Conservation (phyloP, 2,888 invertebrate genomes). For the Sylvicola fuscatus region DNA sequence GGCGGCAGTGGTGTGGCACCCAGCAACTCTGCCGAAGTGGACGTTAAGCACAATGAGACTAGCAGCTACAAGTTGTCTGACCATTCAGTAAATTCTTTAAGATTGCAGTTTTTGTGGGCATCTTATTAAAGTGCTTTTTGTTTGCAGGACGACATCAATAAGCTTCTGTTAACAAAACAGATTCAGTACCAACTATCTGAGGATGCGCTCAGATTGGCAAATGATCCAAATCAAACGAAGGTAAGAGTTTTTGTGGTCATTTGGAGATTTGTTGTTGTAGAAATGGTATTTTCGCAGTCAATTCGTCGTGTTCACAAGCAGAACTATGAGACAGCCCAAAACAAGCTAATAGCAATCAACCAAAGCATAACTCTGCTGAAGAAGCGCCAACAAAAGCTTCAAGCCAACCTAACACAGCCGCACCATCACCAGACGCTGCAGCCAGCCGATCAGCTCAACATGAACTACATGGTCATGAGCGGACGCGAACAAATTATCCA, state of each 20-base stretch:
- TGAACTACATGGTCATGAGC: too few species aligned
- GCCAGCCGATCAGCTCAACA: too few species aligned
- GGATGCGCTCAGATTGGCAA: constrained; percentile 7
- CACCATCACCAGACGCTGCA: constrained; percentile 3
- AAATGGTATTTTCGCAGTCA: constrained; percentile 2
- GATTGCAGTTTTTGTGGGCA: too few species aligned
- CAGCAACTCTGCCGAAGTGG: constrained; percentile 12
- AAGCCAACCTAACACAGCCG: too few species aligned
- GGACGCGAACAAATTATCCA: too few species aligned
- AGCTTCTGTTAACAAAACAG: constrained; percentile 8
- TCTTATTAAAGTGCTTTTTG: too few species aligned
- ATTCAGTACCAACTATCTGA: constrained; percentile 9
- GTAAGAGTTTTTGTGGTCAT: background rate
- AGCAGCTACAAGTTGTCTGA: constrained; percentile 9
- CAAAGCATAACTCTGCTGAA: constrained; percentile 8
- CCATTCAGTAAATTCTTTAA: constrained; percentile 3
- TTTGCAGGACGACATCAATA: constrained; percentile 7
- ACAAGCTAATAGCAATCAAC: constrained; percentile 12
- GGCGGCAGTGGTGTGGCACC: constrained; percentile 15
- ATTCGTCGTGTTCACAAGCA: constrained; percentile 10
- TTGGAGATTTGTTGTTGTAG: background rate
- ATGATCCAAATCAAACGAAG: constrained; percentile 8
- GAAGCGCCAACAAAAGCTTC: constrained; percentile 5
- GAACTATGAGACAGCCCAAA: constrained; percentile 11
- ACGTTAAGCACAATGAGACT: too few species aligned